These are phyloP conservation scores for Eudasyphora cyanicolor DNA, from an alignment of 2,888 invertebrate species.

Conservation along the genomic window DNA sequence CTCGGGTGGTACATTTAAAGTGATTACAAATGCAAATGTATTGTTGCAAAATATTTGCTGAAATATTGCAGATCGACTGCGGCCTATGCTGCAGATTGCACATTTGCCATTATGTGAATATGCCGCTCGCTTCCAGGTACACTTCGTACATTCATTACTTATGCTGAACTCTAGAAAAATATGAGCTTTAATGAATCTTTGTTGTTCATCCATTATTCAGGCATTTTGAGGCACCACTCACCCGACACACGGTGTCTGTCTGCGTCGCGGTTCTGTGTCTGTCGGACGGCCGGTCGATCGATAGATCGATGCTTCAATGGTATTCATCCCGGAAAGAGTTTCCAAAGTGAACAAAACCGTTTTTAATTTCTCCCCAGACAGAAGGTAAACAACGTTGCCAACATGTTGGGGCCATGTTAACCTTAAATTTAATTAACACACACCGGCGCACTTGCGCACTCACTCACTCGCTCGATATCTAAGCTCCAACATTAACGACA, in stretches of 20 bases:
- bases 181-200: conserved; percentile 25
- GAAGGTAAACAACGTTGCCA: conserved; percentile 35
- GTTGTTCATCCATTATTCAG: conserved; percentile 36
- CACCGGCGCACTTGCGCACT: background rate
- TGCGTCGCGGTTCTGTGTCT: background rate
- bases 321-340: conserved; percentile 64
- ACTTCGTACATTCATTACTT: too few relatives aligned
- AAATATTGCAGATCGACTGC: background rate
- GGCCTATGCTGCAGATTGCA: background rate
- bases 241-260: background rate
- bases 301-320: too few relatives aligned
- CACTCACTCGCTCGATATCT: background rate
- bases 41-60: background rate
- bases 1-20: conserved; percentile 22
- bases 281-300: too few relatives aligned
- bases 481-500: conserved; percentile 22
- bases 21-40: conserved; percentile 20
- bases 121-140: conserved; percentile 18
- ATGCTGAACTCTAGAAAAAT: background rate
- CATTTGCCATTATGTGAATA: background rate
- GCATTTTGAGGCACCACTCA: background rate
- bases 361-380: conserved; percentile 66
- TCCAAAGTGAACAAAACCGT: conserved; percentile 58
- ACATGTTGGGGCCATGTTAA: conserved; percentile 60
- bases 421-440: conserved; percentile 60